These are phyloP conservation scores for Plutella xylostella DNA, from an alignment of 2,888 invertebrate genomes.

Conservation along the genomic window DNA sequence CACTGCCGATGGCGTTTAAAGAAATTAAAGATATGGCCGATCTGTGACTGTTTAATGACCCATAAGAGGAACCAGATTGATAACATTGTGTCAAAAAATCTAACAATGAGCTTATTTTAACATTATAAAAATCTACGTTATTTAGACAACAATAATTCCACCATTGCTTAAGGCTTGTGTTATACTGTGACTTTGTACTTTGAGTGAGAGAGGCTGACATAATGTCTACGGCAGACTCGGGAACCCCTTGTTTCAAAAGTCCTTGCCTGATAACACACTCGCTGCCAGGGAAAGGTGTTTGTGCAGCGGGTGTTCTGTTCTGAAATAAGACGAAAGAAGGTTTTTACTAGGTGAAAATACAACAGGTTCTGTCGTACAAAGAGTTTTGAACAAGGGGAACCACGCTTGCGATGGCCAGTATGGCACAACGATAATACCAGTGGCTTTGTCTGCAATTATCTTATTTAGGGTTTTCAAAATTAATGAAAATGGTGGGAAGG, in stretches of 20 bases:
- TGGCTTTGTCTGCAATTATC: constrained; percentile 12
- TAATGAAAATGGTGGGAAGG: constrained; percentile 14
- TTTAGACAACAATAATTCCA: neutral
- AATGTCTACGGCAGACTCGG: neutral
- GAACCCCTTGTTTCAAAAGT: neutral
- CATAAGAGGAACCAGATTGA: constrained; percentile 11
- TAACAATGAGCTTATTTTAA: constrained; percentile 4
- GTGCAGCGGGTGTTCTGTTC: constrained; percentile 14
- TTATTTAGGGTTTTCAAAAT: constrained; percentile 11
- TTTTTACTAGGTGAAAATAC: constrained; percentile 12
- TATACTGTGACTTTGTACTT: neutral
- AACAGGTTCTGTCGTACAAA: neutral
- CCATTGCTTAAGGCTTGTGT: neutral
- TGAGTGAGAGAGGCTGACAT: neutral
- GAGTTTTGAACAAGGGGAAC: neutral
- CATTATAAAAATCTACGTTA: neutral
- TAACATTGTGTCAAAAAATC: constrained; percentile 11
- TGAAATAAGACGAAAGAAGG: constrained; percentile 15
- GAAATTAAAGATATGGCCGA: constrained; percentile 16
- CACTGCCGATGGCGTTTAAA: constrained; percentile 3
- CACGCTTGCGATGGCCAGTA: neutral
- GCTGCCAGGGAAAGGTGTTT: neutral
- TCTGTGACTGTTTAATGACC: constrained; percentile 14
- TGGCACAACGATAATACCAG: constrained; percentile 12
- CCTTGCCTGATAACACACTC: constrained; percentile 12